phyloP scores from a whole-genome alignment of 1,140 invertebrate species.

The Macrotrachela quadricornifera region DNA sequence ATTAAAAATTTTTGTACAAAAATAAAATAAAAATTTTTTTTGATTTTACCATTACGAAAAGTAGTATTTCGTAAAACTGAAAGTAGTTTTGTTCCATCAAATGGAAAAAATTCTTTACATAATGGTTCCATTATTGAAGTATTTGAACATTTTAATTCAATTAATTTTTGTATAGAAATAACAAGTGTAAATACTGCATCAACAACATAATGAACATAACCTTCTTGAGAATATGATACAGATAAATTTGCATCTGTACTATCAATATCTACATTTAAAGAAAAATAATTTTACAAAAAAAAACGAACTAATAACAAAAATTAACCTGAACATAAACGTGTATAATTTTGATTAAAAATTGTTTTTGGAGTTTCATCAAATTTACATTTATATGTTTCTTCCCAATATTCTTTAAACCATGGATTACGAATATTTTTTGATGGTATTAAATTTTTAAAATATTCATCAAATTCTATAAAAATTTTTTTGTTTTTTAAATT shows the following conservation, averaged over 20 bases:
- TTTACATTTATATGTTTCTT: slow-evolving; percentile 44
- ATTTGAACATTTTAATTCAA: slow-evolving; percentile 30
- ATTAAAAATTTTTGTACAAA: background rate
- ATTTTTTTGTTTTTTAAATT: too few species aligned
- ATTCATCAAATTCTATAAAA: slow-evolving; percentile 21
- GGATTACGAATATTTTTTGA: slow-evolving; percentile 23
- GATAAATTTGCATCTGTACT: too few species aligned
- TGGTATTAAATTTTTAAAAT: slow-evolving; percentile 20
- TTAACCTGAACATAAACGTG: too few species aligned
- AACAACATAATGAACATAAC: slow-evolving; percentile 59
- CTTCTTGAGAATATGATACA: slow-evolving; percentile 37
- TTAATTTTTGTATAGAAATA: slow-evolving; percentile 42
- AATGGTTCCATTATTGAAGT: slow-evolving; percentile 11
- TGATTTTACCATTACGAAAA: slow-evolving; percentile 22
- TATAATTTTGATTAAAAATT: too few species aligned
- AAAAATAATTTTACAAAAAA: too few species aligned
- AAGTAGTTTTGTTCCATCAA: slow-evolving; percentile 17
- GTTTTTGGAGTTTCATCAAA: slow-evolving; percentile 18
- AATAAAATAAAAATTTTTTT: too few species aligned
- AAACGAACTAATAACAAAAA: too few species aligned
- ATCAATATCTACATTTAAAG: background rate
- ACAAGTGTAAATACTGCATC: slow-evolving; percentile 63
- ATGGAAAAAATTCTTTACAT: too few species aligned
- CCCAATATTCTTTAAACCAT: slow-evolving; percentile 62
- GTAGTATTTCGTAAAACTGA: slow-evolving; percentile 43